These are phyloP conservation scores for Acipenser ruthenus DNA, from an alignment of 2,797 vertebrate genomes.

Conservation along the genomic window DNA sequence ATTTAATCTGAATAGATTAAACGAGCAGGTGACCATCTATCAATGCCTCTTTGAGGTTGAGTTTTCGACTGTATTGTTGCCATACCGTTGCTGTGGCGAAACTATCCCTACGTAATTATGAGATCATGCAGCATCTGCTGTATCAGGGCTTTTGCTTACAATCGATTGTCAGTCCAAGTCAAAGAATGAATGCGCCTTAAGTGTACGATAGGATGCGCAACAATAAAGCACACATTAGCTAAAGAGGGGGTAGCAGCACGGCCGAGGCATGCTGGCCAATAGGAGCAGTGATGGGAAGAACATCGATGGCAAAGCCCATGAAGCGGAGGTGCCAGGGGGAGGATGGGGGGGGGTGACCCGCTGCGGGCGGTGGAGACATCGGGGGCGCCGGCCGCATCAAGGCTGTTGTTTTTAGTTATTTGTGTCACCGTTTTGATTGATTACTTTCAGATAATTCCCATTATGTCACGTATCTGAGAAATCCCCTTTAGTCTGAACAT, in stretches of 20 bases:
- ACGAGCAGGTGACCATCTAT: conserved; percentile 18
- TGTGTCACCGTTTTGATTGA: conserved; percentile 93
- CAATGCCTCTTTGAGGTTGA: conserved; percentile 35
- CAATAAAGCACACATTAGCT: conserved; percentile 71
- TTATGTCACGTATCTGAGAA: conserved; percentile 82
- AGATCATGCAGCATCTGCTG: conserved; percentile 80
- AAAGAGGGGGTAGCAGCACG: conserved; percentile 15
- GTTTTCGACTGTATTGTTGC: conserved; percentile 50
- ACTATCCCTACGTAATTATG: conserved; percentile 60
- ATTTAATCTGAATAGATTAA: not conserved
- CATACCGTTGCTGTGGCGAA: conserved; percentile 51
- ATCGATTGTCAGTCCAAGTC: conserved; percentile 53
- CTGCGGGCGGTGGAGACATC: conserved; percentile 62
- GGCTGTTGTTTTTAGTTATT: conserved; percentile 81
- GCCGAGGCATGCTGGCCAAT: conserved; percentile 28
- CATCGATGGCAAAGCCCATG: conserved; percentile 55
- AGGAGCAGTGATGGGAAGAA: conserved; percentile 52
- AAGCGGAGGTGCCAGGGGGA: conserved; percentile 66
- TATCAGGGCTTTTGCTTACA: conserved; percentile 43
- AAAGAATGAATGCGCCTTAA: conserved; percentile 60
- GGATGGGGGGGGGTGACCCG: conserved; percentile 38
- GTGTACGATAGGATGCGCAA: conserved; percentile 68
- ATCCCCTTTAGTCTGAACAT: conserved; percentile 63
- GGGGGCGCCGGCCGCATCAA: conserved; percentile 48
- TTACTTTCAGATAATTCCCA: conserved; percentile 78